These are phyloP conservation scores for Oriolus oriolus DNA, from an alignment of 2,113 vertebrate genomes.

Conservation along the genomic window DNA sequence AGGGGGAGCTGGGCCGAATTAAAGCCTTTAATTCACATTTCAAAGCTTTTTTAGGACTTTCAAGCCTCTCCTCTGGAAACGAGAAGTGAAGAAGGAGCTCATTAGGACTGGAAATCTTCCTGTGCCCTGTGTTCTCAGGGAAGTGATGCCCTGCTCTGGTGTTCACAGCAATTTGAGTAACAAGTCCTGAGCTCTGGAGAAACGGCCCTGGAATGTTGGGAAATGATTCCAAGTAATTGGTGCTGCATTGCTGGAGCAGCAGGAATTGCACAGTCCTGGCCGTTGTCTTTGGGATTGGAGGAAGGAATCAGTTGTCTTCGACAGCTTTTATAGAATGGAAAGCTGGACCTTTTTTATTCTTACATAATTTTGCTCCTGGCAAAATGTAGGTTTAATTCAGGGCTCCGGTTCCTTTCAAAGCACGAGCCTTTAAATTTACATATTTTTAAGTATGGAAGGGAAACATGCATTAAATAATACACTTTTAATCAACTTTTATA, in stretches of 20 bases:
- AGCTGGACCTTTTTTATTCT: background rate
- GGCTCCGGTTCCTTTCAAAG: background rate
- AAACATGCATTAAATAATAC: background rate
- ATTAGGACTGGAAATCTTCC: background rate
- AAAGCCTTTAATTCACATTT: background rate
- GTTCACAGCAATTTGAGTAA: slow-evolving; percentile 3
- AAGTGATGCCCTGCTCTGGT: background rate
- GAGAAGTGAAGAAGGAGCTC: background rate
- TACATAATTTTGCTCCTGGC: background rate
- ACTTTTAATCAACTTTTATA: background rate
- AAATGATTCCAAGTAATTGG: slow-evolving; percentile 9
- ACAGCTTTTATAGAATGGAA: background rate
- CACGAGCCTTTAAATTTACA: background rate
- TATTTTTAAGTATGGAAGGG: background rate
- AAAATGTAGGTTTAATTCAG: background rate
- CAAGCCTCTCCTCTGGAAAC: background rate
- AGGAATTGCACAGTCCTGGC: background rate
- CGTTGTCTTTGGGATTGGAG: background rate
- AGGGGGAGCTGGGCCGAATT: background rate
- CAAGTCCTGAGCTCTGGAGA: background rate
- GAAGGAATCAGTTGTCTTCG: background rate
- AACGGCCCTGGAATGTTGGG: background rate
- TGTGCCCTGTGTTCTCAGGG: background rate
- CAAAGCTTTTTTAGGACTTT: background rate
- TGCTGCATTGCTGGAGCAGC: background rate